Evolutionary conservation across 2,888 invertebrate genomes (phyloP), one percentile per base, ranked within the genome.

Genomic region (Autographa gamma): DNA sequence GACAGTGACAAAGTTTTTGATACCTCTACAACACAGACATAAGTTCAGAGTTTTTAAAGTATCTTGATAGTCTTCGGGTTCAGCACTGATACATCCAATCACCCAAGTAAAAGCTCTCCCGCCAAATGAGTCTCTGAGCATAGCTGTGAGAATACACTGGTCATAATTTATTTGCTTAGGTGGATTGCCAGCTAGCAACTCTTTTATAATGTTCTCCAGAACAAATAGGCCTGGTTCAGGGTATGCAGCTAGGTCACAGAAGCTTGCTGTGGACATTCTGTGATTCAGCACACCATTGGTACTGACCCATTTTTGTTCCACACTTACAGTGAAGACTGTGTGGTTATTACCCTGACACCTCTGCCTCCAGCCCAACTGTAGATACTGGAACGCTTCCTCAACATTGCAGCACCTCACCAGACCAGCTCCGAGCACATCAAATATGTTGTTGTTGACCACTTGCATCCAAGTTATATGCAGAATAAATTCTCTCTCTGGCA

Each of bases 381-480:
- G 91, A 88, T 97, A 97, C 82, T 97, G 97, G 81, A 97, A 97
- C 38, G 97, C 97, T 85, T 97, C 97, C 66, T 96, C 96, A n/a
- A 97, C 97, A 96, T 92, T 97, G 93, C 76, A 97, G 92, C 95
- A 96, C 88, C 91, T 93, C 64, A 94, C 95, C 67, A 92, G 92
- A 76, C 91, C 97, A 76, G 88, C 96, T 62, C 96, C 97, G 83
- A 96, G 94, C 58, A 96, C 96, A 96, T 91, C 96, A 90, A 94
- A 94, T 77, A 97, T 96, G 80, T 96, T 97, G 79, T 97, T 97
- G 64, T 97, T 97, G 60, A 96, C 96, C 62, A 97, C 97, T 91
- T 97, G 97, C 85, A 97, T 97, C 96, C 97, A 97, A 59, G 97
- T 97, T 74, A 97, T 96, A 84, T 97, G 97, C 5, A 97, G 92